phyloP scores from a whole-genome alignment of 2,113 vertebrate genomes.

The Dendrocopos noguchii region DNA sequence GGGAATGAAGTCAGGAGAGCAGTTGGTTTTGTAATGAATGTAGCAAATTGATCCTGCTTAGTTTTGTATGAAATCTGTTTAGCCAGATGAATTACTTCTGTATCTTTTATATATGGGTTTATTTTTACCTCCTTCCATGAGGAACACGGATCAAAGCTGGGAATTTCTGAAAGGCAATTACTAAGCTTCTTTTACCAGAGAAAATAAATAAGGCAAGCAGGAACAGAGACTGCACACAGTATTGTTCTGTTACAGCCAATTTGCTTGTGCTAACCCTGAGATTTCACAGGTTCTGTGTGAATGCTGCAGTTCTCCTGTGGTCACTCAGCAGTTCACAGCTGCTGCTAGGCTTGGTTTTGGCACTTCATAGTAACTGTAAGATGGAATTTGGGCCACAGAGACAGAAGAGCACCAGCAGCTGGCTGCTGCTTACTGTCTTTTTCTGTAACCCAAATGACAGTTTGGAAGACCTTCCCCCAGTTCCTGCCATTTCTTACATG shows the following conservation, averaged over 20 bases:
- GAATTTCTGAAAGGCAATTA: constrained; percentile 26
- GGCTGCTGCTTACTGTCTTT: background rate
- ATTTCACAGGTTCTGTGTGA: background rate
- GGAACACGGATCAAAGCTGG: background rate
- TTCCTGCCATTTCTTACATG: background rate
- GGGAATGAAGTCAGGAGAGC: background rate
- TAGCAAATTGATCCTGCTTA: constrained; percentile 5
- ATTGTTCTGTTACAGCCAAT: background rate
- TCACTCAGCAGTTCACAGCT: constrained; percentile 19
- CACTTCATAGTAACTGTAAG: background rate
- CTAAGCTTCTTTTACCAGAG: background rate
- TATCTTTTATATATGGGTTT: background rate
- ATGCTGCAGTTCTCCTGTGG: background rate
- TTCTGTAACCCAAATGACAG: background rate
- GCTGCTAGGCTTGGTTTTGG: background rate
- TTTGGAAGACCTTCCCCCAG: background rate
- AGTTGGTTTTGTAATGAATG: constrained; percentile 16
- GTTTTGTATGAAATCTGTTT: constrained; percentile 13
- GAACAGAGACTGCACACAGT: background rate
- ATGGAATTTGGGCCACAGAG: background rate
- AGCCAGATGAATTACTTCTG: background rate
- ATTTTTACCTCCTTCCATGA: background rate
- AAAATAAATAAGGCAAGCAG: background rate
- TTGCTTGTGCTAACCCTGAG: constrained; percentile 10
- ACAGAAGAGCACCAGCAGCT: background rate